A percentile compares a stretch with the other conserved stretches of the same genome.
Conservation (phyloP, 2,888 invertebrate genomes). For the Drosophila barbarae region DNA sequence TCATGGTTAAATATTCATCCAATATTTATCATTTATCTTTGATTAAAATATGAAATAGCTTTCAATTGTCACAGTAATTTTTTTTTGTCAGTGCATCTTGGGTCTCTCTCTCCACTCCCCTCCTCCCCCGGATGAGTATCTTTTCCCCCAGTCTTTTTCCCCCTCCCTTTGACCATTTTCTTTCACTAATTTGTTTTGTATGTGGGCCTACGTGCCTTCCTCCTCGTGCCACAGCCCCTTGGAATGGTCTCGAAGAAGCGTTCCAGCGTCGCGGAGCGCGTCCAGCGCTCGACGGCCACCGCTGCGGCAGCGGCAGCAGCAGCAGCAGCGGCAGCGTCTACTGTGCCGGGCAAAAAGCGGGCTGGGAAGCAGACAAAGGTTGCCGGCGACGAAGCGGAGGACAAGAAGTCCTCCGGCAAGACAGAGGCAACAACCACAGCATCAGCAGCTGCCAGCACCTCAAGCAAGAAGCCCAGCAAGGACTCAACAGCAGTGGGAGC, state of each 20-base stretch:
- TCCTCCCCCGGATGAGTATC: too few relatives aligned
- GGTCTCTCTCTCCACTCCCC: not conserved
- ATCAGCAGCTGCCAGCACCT: conserved; percentile 6
- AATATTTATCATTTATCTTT: too few relatives aligned
- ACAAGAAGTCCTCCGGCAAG: conserved; percentile 42
- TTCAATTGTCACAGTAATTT: not conserved
- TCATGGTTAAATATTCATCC: too few relatives aligned
- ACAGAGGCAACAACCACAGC: conserved; percentile 38
- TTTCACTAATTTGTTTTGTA: conserved; percentile 6
- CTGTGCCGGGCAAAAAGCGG: conserved; percentile 63
- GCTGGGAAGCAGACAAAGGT: conserved; percentile 56
- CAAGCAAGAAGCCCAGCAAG: conserved; percentile 24
- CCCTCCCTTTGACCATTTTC: not conserved
- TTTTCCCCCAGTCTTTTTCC: too few relatives aligned
- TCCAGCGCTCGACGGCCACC: conserved; percentile 65
- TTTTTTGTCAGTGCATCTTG: not conserved
- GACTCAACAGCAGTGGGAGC: conserved; percentile 24
- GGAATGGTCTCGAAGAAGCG: conserved; percentile 78
- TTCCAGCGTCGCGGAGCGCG: conserved; percentile 75
- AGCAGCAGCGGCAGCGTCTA: conserved; percentile 32
- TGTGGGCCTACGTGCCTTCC: conserved; percentile 10
- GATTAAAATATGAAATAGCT: too few relatives aligned
- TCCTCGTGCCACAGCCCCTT: conserved; percentile 31
- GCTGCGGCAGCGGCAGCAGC: conserved; percentile 49
- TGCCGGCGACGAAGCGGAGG: conserved; percentile 48